Base-by-base conservation (phyloP, 1,140 invertebrate species). In the Daktulosphaira vitifoliae region DNA sequence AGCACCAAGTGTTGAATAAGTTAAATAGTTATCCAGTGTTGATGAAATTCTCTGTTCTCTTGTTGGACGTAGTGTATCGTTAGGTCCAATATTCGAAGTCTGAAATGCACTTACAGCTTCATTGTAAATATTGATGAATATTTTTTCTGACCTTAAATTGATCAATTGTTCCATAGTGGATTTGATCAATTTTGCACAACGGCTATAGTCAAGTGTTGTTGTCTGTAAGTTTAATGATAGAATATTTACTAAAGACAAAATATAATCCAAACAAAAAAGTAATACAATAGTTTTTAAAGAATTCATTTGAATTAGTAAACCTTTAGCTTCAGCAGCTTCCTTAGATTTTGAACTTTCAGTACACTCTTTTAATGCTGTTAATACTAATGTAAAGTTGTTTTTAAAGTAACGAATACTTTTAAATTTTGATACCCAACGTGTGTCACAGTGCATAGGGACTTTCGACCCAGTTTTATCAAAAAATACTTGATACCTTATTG, bases 141-240 rank as follows among this genome's bases (percentile, higher is more conserved):
- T 51, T 29, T 29, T 16, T 51, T 51, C 25, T 51, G 49, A 29
- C 49, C 49, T 51, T 51, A 51, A 50, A 50, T 50, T 50, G n/a
- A 16, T 51, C 25, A 51, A 51, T 51, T 51, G 49, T 51, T 51
- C 49, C n/a, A 29, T 51, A 29, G 25, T 51, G 49, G 49, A 51
- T 29, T 51, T 51, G 25, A 51, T 51, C 25, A 51, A 51, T 51
- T 51, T 51, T 51, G 15, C 49, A 51, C 49, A 51, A 51, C n/a
- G 25, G n/a, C 25, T 51, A 51, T 51, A 51, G n/a, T 51, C 49
- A 29, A 51, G 25, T 29, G 49, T 29, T 51, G 22, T n/a, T 49
- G 48, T 25, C 22, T 49, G 49, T 51, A 51, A 51, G 49, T 29
- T 51, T 51, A 51, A 29, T 51, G 49, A 51, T 51, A 51, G 49